These are phyloP conservation scores for Lumbricus terrestris DNA, from an alignment of 2,888 invertebrate genomes.

Conservation along the genomic window DNA sequence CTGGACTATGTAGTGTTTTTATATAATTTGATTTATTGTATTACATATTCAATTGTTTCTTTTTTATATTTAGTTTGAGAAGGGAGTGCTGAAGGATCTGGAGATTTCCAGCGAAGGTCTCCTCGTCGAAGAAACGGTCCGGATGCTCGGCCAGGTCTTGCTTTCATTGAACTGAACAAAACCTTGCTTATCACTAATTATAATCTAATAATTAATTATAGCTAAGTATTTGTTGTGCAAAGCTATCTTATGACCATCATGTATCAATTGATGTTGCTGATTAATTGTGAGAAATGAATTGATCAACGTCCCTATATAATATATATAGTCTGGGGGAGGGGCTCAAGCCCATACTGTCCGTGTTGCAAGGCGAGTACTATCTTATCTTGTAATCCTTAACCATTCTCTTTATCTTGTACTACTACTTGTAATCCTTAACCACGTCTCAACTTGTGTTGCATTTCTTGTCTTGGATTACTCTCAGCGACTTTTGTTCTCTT, in stretches of 20 bases:
- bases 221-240: too few species aligned
- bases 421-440: too few species aligned
- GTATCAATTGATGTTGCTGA: too few species aligned
- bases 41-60: constrained; percentile 12
- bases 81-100: constrained; percentile 45
- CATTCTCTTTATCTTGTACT: background rate
- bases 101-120: constrained; percentile 47
- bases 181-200: background rate
- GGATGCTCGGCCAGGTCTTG: constrained; percentile 39
- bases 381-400: too few species aligned
- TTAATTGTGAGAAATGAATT: too few species aligned
- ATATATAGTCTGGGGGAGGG: too few species aligned
- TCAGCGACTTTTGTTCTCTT: background rate
- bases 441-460: background rate
- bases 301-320: too few species aligned
- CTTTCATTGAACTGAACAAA: background rate
- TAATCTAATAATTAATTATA: too few species aligned
- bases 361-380: too few species aligned
- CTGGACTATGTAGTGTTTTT: background rate
- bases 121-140: constrained; percentile 35
- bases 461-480: background rate
- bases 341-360: too few species aligned
- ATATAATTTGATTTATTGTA: constrained; percentile 6
- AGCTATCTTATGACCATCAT: too few species aligned
- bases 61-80: constrained; percentile 44